A percentile compares a stretch with the other conserved stretches of the same genome.
Conservation (phyloP, 1,140 invertebrate genomes). For the Sesamia nonagrioides region DNA sequence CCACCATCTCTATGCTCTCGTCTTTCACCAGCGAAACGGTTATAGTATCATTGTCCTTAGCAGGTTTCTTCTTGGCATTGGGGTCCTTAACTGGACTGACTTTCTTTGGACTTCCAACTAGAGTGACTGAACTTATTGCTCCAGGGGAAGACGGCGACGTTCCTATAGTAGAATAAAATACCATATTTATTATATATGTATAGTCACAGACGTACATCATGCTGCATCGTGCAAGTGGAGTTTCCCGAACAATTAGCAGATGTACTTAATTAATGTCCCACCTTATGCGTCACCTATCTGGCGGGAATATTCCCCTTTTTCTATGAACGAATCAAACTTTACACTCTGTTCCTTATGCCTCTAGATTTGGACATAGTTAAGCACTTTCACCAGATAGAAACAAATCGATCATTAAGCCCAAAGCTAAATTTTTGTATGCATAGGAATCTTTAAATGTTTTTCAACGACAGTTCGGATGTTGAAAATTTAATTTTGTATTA, state of each 20-base stretch:
- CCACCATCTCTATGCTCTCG: conserved; percentile 83
- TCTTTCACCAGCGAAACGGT: conserved; percentile 74
- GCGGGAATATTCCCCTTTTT: too few relatives aligned
- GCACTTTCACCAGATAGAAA: neutral
- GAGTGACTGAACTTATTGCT: conserved; percentile 91
- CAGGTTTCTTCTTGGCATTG: conserved; percentile 57
- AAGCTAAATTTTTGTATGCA: too few relatives aligned
- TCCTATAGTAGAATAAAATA: conserved; percentile 57
- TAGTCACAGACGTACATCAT: too few relatives aligned
- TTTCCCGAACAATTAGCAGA: too few relatives aligned
- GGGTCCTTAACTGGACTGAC: conserved; percentile 67
- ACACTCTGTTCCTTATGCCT: too few relatives aligned
- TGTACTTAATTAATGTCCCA: too few relatives aligned
- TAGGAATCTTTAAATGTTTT: neutral
- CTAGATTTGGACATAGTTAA: neutral
- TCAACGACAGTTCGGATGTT: too few relatives aligned
- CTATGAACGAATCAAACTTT: too few relatives aligned
- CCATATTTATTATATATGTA: too few relatives aligned
- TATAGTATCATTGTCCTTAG: conserved; percentile 71
- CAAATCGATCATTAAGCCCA: neutral
- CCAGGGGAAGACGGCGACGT: conserved; percentile 90
- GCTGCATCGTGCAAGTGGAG: too few relatives aligned
- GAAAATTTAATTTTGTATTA: neutral
- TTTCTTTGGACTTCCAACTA: conserved; percentile 89
- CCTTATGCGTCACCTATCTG: too few relatives aligned